Evolutionary conservation across 92 coral and sea anemone genomes (phyloP), one percentile per base, ranked within the genome.

Genomic region (Anthopleura xanthogrammica): DNA sequence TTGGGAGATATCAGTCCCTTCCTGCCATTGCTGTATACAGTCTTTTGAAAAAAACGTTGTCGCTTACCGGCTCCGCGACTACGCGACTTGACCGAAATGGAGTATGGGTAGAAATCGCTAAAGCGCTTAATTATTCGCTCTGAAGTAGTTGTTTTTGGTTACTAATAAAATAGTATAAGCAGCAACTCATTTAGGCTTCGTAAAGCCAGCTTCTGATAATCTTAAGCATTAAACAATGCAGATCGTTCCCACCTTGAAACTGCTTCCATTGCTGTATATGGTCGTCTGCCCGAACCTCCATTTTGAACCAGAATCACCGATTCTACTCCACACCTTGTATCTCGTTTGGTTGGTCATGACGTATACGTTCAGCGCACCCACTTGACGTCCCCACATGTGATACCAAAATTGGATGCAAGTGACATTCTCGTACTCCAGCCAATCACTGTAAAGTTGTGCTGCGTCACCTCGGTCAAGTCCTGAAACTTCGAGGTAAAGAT

Each of bases 241-340:
- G 4, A 54, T 54, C 14, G 58, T 54, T 54, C 14, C 10, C 14
- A 80, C 83, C 83, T 64, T 41, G 24, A 39, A 80, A 8, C 40
- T 41, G 14, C 70, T 52, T 7, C 75, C 83, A 9, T 64, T 58
- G 50, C 20, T 80, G 50, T 80, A 17, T 68, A 80, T 80, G 65
- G 83, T 55, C 36, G 83, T 80, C 83, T 80, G 83, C 7, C 83
- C 83, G 55, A 80, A 80, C 83, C 23, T 43, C 83, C 83, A 80
- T 6, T 40, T 20, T 19, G 13, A 1, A 41, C 75, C 75, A 17
- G 50, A 50, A 11, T 64, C 48, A 16, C 83, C 83, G 14, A 36
- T 36, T 39, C 48, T 52, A 29, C 41, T 41, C 83, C 83, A 80
- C 50, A 80, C 55, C 75, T 14, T 58, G 16, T 6, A 7, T 14